Evolutionary conservation across 2,888 invertebrate genomes (phyloP).

Genomic region (Drepana falcataria): DNA sequence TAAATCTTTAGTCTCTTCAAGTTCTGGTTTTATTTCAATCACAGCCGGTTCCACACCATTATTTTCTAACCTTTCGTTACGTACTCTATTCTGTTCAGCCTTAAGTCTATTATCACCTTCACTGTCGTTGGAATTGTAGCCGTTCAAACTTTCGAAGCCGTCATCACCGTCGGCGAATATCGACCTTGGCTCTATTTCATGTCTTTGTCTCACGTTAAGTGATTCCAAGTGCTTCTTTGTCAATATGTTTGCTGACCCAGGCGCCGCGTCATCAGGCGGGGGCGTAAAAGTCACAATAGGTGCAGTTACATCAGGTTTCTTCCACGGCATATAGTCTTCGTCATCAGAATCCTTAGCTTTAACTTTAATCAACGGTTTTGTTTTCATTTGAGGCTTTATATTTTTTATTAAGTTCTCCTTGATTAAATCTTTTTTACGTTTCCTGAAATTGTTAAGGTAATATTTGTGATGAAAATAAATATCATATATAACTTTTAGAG

Average conservation of each 20-base stretch:
- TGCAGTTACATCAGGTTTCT: constrained; percentile 54
- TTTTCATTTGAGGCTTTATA: constrained; percentile 43
- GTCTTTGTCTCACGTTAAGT: constrained; percentile 57
- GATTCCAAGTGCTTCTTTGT: constrained; percentile 69
- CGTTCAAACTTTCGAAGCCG: constrained; percentile 91
- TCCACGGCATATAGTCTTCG: constrained; percentile 73
- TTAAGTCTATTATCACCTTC: constrained; percentile 50
- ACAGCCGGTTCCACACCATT: constrained; percentile 10
- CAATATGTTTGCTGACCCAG: constrained; percentile 50
- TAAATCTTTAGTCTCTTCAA: constrained; percentile 9
- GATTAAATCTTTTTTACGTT: constrained; percentile 60
- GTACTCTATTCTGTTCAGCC: constrained; percentile 23
- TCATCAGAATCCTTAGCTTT: constrained; percentile 72
- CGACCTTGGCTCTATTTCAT: constrained; percentile 40
- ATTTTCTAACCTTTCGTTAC: constrained; percentile 16
- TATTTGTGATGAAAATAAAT: background rate
- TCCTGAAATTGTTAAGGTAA: constrained; percentile 40
- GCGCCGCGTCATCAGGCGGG: constrained; percentile 53
- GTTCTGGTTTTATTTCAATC: constrained; percentile 7
- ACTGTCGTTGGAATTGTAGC: constrained; percentile 86
- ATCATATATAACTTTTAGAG: background rate
- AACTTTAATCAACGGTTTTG: constrained; percentile 46
- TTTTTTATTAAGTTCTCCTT: constrained; percentile 56
- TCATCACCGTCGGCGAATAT: constrained; percentile 82
- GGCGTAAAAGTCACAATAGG: constrained; percentile 71